A percentile compares a stretch with the other conserved stretches of the same genome.
Evolutionary conservation across 1,140 invertebrate genomes (phyloP).

Genomic region (Drusus annulatus): DNA sequence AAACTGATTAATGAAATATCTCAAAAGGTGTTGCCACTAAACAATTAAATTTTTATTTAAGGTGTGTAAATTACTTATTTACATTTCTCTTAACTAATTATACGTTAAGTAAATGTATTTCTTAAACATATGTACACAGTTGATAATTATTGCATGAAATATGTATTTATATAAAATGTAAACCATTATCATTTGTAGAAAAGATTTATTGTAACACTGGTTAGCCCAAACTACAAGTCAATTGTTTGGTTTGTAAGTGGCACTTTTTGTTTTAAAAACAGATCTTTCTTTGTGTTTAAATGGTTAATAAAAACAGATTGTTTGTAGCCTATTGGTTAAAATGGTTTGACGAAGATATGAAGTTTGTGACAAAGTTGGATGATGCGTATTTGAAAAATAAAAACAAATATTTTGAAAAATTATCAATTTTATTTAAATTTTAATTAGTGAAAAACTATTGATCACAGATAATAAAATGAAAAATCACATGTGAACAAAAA

Average conservation of each 20-base stretch:
- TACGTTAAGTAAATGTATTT: constrained; percentile 3
- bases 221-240: constrained; percentile 29
- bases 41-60: neutral
- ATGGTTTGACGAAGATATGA: no score
- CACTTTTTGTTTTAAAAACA: no score
- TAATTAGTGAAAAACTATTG: no score
- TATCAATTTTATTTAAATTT: neutral
- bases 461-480: no score
- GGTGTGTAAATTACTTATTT: neutral
- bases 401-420: constrained; percentile 14
- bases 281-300: no score
- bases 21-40: neutral
- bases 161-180: neutral
- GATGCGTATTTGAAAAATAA: constrained; percentile 13
- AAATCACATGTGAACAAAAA: no score
- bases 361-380: neutral
- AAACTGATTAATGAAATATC: constrained; percentile 17
- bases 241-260: constrained; percentile 5
- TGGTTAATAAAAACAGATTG: no score
- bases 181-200: neutral
- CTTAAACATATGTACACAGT: neutral
- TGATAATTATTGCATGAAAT: constrained; percentile 23
- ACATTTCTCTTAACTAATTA: neutral
- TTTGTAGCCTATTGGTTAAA: no score
- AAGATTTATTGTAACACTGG: constrained; percentile 26